phyloP scores from a whole-genome alignment of 2,113 vertebrate genomes.

The Tringa solitaria region DNA sequence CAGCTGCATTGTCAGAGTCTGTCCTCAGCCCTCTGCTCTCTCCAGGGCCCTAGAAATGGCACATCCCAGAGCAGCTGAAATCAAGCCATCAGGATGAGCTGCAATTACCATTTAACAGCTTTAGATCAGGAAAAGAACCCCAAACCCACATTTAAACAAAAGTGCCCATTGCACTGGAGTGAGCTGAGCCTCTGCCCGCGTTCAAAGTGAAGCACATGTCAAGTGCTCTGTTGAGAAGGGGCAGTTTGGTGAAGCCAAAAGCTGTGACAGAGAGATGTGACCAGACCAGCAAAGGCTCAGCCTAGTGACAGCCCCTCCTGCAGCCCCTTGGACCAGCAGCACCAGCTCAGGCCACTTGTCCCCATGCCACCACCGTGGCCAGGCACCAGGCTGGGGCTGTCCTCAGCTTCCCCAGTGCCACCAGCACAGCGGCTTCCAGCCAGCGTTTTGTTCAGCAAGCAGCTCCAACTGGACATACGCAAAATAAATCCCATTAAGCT shows the following conservation, averaged over 20 bases:
- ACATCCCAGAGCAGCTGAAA: not conserved
- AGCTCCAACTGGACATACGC: not conserved
- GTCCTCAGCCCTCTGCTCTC: not conserved
- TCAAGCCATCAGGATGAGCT: not conserved
- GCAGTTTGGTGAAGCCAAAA: not conserved
- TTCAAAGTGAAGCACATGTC: not conserved
- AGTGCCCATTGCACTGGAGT: not conserved
- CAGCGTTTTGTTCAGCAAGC: not conserved
- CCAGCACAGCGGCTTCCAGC: not conserved
- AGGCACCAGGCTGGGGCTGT: not conserved
- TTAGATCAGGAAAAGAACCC: not conserved
- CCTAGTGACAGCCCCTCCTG: not conserved
- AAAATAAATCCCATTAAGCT: conserved; percentile 24
- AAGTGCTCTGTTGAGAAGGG: not conserved
- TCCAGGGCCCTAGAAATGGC: not conserved
- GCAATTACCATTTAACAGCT: not conserved
- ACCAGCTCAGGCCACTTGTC: not conserved
- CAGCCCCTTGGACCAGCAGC: accelerated
- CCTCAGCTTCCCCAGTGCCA: not conserved
- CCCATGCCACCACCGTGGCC: accelerated
- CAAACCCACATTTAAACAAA: not conserved
- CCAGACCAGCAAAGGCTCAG: not conserved
- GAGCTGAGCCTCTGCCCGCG: not conserved
- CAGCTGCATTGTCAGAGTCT: not conserved
- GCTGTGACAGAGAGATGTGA: accelerated